These are phyloP conservation scores for Cylloceria caligata DNA, from an alignment of 2,888 invertebrate genomes.

Conservation along the genomic window DNA sequence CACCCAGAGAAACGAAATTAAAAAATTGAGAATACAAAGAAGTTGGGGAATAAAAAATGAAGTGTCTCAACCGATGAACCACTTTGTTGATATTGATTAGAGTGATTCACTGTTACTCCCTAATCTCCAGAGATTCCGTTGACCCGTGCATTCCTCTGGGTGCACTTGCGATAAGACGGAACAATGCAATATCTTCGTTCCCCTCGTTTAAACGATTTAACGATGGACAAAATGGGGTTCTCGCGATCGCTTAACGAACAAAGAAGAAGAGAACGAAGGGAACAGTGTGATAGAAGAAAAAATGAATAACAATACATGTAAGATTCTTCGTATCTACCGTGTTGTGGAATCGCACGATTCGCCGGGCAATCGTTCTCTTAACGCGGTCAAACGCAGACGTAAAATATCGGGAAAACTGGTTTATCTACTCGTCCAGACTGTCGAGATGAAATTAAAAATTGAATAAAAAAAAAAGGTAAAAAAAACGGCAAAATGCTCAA, in stretches of 20 bases:
- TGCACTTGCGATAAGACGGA: slow-evolving; percentile 59
- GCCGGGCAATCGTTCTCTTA: slow-evolving; percentile 42
- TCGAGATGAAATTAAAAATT: slow-evolving; percentile 48
- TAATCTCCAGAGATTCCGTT: slow-evolving; percentile 30
- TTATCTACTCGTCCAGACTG: slow-evolving; percentile 45
- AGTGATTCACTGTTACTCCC: slow-evolving; percentile 28
- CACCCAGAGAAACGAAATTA: slow-evolving; percentile 65
- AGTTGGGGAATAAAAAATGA: background rate
- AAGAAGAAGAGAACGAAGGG: slow-evolving; percentile 34
- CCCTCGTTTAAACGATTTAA: slow-evolving; percentile 40
- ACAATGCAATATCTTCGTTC: slow-evolving; percentile 35
- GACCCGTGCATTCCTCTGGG: slow-evolving; percentile 65
- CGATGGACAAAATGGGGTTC: slow-evolving; percentile 5
- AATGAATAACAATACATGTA: slow-evolving; percentile 48
- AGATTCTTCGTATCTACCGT: slow-evolving; percentile 1
- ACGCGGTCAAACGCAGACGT: slow-evolving; percentile 16
- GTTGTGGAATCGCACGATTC: slow-evolving; percentile 44
- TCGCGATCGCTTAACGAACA: slow-evolving; percentile 28
- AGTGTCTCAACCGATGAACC: slow-evolving; percentile 16
- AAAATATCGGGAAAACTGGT: slow-evolving; percentile 51
- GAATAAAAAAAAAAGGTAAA: too few species aligned
- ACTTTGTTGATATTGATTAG: slow-evolving; percentile 30
- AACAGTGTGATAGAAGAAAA: slow-evolving; percentile 44
- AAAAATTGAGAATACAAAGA: background rate
- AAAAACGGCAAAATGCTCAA: slow-evolving; percentile 60